Base-by-base conservation (phyloP, 2,113 vertebrate genomes). In the Taurulus bubalis region DNA sequence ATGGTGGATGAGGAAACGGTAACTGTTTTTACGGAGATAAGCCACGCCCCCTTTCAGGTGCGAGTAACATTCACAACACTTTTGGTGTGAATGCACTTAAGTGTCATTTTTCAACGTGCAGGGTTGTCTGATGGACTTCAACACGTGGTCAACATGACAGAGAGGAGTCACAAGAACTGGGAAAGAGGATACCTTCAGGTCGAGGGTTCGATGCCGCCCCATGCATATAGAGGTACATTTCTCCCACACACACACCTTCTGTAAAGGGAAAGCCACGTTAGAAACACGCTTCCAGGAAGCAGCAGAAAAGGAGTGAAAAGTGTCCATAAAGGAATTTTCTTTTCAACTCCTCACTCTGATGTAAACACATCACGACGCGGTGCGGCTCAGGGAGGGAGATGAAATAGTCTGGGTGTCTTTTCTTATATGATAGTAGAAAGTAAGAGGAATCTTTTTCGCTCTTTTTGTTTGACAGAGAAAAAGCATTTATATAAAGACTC, bases 111-210 rank as follows among this genome's bases (percentile, higher is more conserved):
- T n/a, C n/a, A n/a, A n/a, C n/a, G n/a, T n/a, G n/a, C n/a, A n/a
- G n/a, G n/a, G n/a, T n/a, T n/a, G n/a, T n/a, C n/a, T n/a, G n/a
- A n/a, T n/a, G n/a, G 67, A 75, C 56, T 60, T 75, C 72, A 85
- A 68, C 62, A 83, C 45, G 28, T n/a, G 75, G 55, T 78, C 65
- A 14, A 69, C 47, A 32, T 30, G 74, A 45, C 11, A 36, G 32
- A 70, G n/a, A 22, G 26, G 32, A 76, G 64, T 24, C 11, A 38
- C 16, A 74, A 22, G 45, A 71, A 11, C 18, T 22, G 15, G 53
- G 75, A 18, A 14, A 38, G 66, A 38, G 9, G 55, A 51, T 26
- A 36, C 18, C 11, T 26, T 14, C n/a, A 14, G 6, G 42, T 53
- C 15, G 20, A 0, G 47, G 58, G 42, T 65, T 14, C 60, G 30